phyloP scores from a whole-genome alignment of 2,797 vertebrate genomes.

The Tarsius wallacei region DNA sequence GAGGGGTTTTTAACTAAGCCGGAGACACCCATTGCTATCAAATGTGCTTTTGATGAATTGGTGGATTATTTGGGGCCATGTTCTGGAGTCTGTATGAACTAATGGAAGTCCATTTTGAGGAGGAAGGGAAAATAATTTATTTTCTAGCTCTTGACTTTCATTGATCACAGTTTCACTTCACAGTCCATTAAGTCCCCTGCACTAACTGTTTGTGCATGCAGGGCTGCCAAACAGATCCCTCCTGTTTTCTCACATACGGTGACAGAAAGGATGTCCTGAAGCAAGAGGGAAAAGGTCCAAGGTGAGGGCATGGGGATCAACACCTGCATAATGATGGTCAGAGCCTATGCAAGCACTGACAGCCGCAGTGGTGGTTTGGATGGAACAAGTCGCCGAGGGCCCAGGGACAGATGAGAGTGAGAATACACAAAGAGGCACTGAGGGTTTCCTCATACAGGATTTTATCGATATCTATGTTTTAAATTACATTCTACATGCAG shows the following conservation, averaged over 20 bases:
- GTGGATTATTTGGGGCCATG: not conserved
- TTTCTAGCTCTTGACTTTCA: not conserved
- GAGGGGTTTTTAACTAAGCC: not conserved
- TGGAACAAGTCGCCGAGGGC: not conserved
- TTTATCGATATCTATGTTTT: not conserved
- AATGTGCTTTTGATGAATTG: not conserved
- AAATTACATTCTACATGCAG: not conserved
- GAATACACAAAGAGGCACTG: not conserved
- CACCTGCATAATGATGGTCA: not conserved
- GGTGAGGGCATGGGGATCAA: accelerated
- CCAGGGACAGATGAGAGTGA: not conserved
- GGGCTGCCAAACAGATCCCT: not conserved
- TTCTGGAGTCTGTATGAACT: not conserved
- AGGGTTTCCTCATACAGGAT: not conserved
- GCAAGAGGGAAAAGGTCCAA: not conserved
- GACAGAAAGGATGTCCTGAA: not conserved
- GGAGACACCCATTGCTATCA: not conserved
- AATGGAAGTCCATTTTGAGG: not conserved
- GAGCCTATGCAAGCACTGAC: not conserved
- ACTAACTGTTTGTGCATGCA: not conserved
- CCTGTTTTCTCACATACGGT: not conserved
- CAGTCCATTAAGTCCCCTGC: not conserved
- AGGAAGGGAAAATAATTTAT: not conserved
- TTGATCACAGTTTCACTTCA: not conserved
- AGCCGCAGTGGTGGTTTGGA: not conserved